phyloP scores from a whole-genome alignment of 64 coral and sea anemone genomes.

The Porites lutea region DNA sequence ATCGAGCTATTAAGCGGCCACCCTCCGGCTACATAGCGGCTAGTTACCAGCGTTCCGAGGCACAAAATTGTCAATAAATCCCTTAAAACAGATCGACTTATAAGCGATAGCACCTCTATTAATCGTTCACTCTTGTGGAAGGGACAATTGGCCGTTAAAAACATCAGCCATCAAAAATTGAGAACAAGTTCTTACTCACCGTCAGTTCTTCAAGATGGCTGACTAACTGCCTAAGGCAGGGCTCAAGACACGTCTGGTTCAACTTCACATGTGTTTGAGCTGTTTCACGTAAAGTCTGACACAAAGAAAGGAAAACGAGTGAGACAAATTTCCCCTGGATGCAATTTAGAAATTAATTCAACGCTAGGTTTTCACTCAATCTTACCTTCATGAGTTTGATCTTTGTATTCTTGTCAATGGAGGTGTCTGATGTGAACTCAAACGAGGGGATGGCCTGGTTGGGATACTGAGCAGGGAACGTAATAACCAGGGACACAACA shows the following conservation, averaged over 20 bases:
- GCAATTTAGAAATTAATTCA: too few species aligned
- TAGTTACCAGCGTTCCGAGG: too few species aligned
- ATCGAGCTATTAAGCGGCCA: too few species aligned
- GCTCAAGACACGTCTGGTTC: conserved; percentile 88
- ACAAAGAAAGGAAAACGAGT: not conserved
- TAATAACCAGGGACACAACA: conserved; percentile 77
- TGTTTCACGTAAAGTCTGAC: conserved; percentile 87
- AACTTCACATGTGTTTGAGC: conserved; percentile 82
- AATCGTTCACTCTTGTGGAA: too few species aligned
- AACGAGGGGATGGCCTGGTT: conserved; percentile 91
- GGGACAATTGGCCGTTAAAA: too few species aligned
- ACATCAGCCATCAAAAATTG: too few species aligned
- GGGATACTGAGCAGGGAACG: conserved; percentile 89
- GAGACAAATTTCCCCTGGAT: too few species aligned
- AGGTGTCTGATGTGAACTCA: conserved; percentile 86
- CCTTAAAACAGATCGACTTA: too few species aligned
- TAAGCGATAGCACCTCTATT: too few species aligned
- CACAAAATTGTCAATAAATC: too few species aligned
- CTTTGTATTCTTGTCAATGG: conserved; percentile 79
- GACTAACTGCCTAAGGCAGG: conserved; percentile 81
- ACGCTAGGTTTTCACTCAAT: too few species aligned
- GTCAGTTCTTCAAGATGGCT: conserved; percentile 80
- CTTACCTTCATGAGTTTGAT: conserved; percentile 93
- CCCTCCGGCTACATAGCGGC: too few species aligned
- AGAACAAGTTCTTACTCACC: conserved; percentile 15